Evolutionary conservation across 2,888 invertebrate genomes (phyloP), one percentile per base, ranked within the genome.

Genomic region (Slavum lentiscoides): DNA sequence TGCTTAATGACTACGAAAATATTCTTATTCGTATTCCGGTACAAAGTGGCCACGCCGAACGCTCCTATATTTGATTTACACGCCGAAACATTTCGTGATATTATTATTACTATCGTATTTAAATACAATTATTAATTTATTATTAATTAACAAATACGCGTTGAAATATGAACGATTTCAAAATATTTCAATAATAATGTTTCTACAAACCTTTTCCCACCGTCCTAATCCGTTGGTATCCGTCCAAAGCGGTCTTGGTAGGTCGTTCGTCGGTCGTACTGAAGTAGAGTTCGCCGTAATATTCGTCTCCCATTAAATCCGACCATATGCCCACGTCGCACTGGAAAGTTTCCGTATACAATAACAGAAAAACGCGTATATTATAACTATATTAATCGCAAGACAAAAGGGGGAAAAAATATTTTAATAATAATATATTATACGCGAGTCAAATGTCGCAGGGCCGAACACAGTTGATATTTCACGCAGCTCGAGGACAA

Each of bases 1-100:
- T 93, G 92, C 85, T 93, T 93, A 76, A 93, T 89, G 5, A 93
- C 92, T 23, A 93, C 91, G 61, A 90, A 85, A 81, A 89, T 88
- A 70, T 90, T 90, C 84, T 92, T 92, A 58, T 88, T 87, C 83
- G 89, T 88, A 73, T 91, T 89, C 43, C 89, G 88, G 85, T 92
- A 93, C 19, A 93, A 86, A 1, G 91, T 89, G 9, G 92, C 93
- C 17, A 91, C 90, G 7, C 92, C 93, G 86, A 92, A 93, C 0
- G 92, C 92, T 91, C 84, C 83, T 83, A 49, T 39, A 7, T 1
- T 30, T 30, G 30, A 39, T 15, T 17, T 21, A 15, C 0, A 49
- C 15, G 7, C 15, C 17, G 4, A 55, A 19, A 55, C 19, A 49
- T 49, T 3, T 49, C 13, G 15, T 13, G 3, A 4, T 43, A 43